Percentiles rank a stretch among this genome's conserved stretches.
Evolutionary conservation across 2,113 vertebrate genomes (phyloP).

Genomic region (Callipepla squamata): DNA sequence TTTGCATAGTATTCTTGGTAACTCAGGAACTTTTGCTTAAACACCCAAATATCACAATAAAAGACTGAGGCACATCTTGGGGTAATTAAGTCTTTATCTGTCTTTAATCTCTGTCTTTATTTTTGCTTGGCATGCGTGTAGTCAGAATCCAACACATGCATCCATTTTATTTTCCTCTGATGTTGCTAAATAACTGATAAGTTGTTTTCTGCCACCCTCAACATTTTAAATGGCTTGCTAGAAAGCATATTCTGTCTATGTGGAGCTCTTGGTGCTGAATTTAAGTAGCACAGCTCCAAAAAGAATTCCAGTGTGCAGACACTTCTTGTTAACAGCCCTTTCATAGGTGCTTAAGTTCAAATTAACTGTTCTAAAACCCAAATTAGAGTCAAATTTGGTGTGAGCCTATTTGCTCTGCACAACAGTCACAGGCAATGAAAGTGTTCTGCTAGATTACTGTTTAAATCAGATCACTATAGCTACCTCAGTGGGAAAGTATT

Average conservation of each 20-base stretch:
- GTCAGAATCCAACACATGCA: neutral
- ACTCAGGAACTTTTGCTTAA: slow-evolving; percentile 11
- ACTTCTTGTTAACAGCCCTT: slow-evolving; percentile 53
- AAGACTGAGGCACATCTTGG: neutral
- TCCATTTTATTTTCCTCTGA: neutral
- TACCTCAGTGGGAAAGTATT: slow-evolving; percentile 5
- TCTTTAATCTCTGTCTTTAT: neutral
- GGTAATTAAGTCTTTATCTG: neutral
- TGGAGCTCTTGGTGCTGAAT: neutral
- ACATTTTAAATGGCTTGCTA: neutral
- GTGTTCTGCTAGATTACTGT: slow-evolving; percentile 54
- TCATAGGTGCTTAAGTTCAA: slow-evolving; percentile 67
- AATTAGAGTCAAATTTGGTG: slow-evolving; percentile 73
- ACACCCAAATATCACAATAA: neutral
- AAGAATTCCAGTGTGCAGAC: slow-evolving; percentile 20
- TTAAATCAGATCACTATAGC: slow-evolving; percentile 44
- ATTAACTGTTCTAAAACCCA: slow-evolving; percentile 69
- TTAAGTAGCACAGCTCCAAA: slow-evolving; percentile 10
- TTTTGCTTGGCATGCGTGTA: neutral
- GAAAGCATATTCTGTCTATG: neutral
- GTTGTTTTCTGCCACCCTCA: slow-evolving; percentile 4
- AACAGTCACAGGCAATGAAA: slow-evolving; percentile 53
- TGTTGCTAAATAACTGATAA: slow-evolving; percentile 17
- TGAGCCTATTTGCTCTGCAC: slow-evolving; percentile 56
- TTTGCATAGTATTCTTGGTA: neutral